A percentile compares a stretch with the other conserved stretches of the same genome.
These are phyloP conservation scores for Penaeus monodon DNA, from an alignment of 2,888 invertebrate species.

Conservation along the genomic window DNA sequence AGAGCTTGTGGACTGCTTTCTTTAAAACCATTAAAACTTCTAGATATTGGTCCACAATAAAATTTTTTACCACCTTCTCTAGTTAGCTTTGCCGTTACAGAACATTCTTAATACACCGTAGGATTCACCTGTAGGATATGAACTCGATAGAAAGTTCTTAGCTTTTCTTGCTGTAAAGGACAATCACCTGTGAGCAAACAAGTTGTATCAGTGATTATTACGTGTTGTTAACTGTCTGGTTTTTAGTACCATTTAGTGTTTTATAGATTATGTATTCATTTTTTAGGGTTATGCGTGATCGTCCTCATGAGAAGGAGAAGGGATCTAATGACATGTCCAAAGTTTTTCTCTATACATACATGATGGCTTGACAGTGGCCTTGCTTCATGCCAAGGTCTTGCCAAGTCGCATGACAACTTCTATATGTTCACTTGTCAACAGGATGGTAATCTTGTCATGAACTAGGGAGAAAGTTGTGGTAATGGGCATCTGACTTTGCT, in stretches of 20 bases:
- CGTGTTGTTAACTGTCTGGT: slow-evolving; percentile 40
- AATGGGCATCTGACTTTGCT: background rate
- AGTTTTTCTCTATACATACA: slow-evolving; percentile 7
- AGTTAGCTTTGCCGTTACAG: slow-evolving; percentile 45
- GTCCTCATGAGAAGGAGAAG: slow-evolving; percentile 27
- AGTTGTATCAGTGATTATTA: slow-evolving; percentile 33
- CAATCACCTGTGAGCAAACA: slow-evolving; percentile 42
- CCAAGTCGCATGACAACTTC: slow-evolving; percentile 2
- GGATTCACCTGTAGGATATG: slow-evolving; percentile 33
- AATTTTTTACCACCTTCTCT: slow-evolving; percentile 44
- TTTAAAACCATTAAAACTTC: slow-evolving; percentile 9
- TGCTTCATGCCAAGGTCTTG: background rate
- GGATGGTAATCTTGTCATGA: slow-evolving; percentile 10
- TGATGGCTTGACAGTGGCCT: background rate
- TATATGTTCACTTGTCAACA: slow-evolving; percentile 26
- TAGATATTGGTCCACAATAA: slow-evolving; percentile 28
- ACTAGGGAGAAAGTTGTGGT: background rate
- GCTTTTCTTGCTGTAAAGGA: slow-evolving; percentile 53
- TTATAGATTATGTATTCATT: slow-evolving; percentile 39
- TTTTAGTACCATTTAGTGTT: slow-evolving; percentile 30
- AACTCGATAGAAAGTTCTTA: slow-evolving; percentile 33
- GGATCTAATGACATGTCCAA: slow-evolving; percentile 13
- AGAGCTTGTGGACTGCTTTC: slow-evolving; percentile 36
- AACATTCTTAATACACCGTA: slow-evolving; percentile 40
- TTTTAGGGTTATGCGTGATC: slow-evolving; percentile 22